A percentile compares a stretch with the other conserved stretches of the same genome.
These are phyloP conservation scores for Megaceryle torquata DNA, from an alignment of 2,113 vertebrate species.

Conservation along the genomic window DNA sequence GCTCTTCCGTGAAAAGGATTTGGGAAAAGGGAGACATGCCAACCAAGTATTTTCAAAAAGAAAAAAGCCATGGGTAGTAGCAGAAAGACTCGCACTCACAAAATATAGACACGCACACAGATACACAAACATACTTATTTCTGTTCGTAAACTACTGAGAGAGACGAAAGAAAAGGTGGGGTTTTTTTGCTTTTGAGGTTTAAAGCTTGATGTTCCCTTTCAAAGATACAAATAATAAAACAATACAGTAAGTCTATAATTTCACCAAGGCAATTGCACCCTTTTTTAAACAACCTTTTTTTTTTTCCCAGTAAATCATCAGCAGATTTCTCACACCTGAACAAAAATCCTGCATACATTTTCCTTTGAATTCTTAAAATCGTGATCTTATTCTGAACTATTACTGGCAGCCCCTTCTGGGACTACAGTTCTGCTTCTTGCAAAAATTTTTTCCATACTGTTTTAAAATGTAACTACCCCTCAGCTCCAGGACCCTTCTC, in stretches of 20 bases:
- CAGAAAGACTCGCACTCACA: background rate
- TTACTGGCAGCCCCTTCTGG: background rate
- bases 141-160: rapidly evolving
- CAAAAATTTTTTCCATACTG: background rate
- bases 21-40: background rate
- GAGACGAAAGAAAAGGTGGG: background rate
- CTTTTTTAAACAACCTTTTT: background rate
- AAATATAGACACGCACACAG: background rate
- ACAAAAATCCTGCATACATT: background rate
- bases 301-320: background rate
- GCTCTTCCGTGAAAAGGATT: background rate
- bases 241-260: background rate
- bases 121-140: rapidly evolving
- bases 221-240: background rate
- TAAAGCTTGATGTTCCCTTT: background rate
- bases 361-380: background rate
- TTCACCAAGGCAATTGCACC: background rate
- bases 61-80: background rate
- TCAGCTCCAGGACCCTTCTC: background rate
- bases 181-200: background rate
- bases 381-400: background rate
- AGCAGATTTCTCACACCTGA: slow-evolving; percentile 8
- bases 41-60: background rate
- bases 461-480: background rate
- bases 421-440: background rate